Evolutionary conservation across 2,888 invertebrate genomes (phyloP).

Genomic region (Ichneumoninae sp.): DNA sequence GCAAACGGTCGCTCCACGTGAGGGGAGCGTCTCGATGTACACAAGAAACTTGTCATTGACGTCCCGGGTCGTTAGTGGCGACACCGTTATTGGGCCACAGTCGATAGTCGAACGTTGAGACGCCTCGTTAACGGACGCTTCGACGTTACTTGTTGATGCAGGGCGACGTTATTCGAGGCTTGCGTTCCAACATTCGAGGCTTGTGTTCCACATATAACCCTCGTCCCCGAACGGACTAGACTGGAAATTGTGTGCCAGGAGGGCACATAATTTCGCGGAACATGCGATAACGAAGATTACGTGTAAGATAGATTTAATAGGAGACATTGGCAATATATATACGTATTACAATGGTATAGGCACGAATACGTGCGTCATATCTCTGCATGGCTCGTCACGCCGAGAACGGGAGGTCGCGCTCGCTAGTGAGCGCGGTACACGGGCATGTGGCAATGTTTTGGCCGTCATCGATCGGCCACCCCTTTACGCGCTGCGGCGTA

Average conservation of each 20-base stretch:
- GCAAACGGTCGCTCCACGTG: background rate
- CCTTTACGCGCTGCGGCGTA: conserved; percentile 78
- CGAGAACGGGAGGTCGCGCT: conserved; percentile 56
- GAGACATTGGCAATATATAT: background rate
- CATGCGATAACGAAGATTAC: background rate
- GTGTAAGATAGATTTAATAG: background rate
- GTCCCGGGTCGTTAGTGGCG: background rate
- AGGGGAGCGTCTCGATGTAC: background rate
- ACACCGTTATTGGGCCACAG: background rate
- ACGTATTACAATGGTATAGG: conserved; percentile 30
- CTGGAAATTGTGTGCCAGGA: no score
- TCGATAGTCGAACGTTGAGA: conserved; percentile 1
- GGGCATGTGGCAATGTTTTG: conserved; percentile 84
- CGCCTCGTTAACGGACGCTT: conserved; percentile 15
- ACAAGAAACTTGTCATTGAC: background rate
- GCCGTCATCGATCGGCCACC: conserved; percentile 82
- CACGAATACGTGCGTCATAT: conserved; percentile 53
- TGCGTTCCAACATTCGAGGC: conserved; percentile 1
- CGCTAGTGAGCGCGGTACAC: conserved; percentile 54
- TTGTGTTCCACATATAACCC: background rate
- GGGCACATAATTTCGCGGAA: background rate
- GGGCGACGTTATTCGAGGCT: conserved; percentile 4
- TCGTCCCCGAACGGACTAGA: background rate
- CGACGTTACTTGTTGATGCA: conserved; percentile 44
- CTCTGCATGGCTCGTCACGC: conserved; percentile 37